phyloP scores from a whole-genome alignment of 2,113 vertebrate species.

The Columba janthina region DNA sequence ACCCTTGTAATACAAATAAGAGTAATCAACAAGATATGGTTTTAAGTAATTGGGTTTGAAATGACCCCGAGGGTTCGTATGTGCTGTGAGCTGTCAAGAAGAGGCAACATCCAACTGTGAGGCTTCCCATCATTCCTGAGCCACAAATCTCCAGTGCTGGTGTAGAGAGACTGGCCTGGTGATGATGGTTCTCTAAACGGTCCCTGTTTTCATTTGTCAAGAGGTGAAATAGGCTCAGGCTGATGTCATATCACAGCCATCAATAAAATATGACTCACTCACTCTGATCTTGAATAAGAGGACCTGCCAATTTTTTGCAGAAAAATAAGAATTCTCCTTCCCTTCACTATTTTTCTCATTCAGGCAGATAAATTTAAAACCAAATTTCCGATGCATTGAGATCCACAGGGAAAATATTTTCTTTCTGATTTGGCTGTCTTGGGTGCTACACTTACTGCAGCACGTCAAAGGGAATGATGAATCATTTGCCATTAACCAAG shows the following conservation, averaged over 20 bases:
- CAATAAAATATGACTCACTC: background rate
- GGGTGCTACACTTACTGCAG: background rate
- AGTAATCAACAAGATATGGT: background rate
- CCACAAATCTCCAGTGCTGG: background rate
- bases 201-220: constrained; percentile 1
- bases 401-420: background rate
- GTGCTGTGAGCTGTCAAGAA: background rate
- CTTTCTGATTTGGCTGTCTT: background rate
- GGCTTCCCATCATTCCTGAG: background rate
- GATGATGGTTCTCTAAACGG: background rate
- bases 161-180: background rate
- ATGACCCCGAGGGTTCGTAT: background rate
- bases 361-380: background rate
- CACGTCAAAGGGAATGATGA: background rate
- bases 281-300: background rate
- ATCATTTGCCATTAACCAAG: background rate
- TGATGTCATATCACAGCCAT: constrained; percentile 3
- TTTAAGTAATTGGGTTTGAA: background rate
- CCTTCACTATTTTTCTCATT: background rate
- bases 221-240: background rate
- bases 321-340: background rate
- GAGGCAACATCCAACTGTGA: background rate
- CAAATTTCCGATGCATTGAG: background rate
- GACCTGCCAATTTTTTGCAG: background rate
- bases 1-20: background rate